Conservation (phyloP, 2,888 invertebrate genomes). For the Acleris cristana region DNA sequence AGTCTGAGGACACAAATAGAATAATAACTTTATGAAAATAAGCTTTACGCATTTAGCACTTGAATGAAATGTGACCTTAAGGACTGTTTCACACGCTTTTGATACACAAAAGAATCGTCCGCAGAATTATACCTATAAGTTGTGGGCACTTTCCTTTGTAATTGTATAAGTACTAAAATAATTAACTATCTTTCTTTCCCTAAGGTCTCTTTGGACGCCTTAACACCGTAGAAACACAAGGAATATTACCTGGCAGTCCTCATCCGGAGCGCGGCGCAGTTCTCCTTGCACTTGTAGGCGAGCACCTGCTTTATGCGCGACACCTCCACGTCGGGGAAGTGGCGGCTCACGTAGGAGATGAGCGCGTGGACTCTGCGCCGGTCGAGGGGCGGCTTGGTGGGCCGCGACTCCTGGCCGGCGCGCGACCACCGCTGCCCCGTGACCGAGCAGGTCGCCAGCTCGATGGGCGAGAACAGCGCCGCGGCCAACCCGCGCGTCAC, state of each 20-base stretch:
- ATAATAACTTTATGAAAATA: too few relatives aligned
- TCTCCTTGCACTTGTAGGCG: conserved; percentile 91
- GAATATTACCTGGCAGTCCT: conserved; percentile 86
- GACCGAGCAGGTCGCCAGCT: conserved; percentile 89
- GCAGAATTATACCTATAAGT: too few relatives aligned
- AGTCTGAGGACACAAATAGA: too few relatives aligned
- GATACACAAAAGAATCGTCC: too few relatives aligned
- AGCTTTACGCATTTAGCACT: too few relatives aligned
- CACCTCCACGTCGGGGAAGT: conserved; percentile 89
- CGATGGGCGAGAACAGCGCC: conserved; percentile 89
- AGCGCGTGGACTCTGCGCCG: conserved; percentile 89
- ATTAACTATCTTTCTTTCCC: too few relatives aligned
- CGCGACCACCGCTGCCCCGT: conserved; percentile 91
- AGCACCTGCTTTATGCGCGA: conserved; percentile 90
- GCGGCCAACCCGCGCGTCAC: conserved; percentile 89
- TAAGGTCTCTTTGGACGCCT: too few relatives aligned
- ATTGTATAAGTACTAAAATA: too few relatives aligned
- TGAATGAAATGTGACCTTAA: too few relatives aligned
- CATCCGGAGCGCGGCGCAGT: conserved; percentile 89
- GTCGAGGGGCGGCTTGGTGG: conserved; percentile 90
- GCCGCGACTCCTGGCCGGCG: conserved; percentile 88
- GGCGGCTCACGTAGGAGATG: conserved; percentile 89
- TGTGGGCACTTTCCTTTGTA: too few relatives aligned
- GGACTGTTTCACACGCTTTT: too few relatives aligned
- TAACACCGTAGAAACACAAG: neutral